A percentile compares a stretch with the other conserved stretches of the same genome.
phyloP scores from a whole-genome alignment of 1,140 invertebrate genomes.

The Pinna nobilis region DNA sequence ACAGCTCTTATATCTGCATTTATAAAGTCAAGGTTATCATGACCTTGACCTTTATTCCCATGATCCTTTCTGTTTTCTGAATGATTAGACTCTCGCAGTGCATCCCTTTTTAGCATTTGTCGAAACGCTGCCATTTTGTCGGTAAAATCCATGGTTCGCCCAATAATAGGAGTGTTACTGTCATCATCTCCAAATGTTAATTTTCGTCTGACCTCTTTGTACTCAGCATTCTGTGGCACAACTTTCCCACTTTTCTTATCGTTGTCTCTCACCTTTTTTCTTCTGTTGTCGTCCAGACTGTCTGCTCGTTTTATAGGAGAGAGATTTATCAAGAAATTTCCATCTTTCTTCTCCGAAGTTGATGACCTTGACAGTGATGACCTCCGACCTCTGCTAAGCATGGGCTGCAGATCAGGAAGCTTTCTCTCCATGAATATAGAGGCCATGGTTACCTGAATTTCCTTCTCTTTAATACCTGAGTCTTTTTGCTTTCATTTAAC shows the following conservation, averaged over 20 bases:
- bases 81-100: conserved; percentile 1
- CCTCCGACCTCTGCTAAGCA: not conserved
- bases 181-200: conserved; percentile 39
- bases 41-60: not conserved
- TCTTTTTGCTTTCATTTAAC: too few species aligned
- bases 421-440: conserved; percentile 17
- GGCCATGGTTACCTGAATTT: not conserved
- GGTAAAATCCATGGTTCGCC: conserved; percentile 52
- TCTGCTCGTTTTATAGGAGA: not conserved
- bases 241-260: not conserved
- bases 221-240: not conserved
- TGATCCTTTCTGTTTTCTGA: not conserved
- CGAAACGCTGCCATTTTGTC: conserved; percentile 54
- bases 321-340: not conserved
- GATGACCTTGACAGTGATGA: not conserved
- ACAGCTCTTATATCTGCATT: not conserved
- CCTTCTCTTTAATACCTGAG: too few species aligned
- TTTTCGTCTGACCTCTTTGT: conserved; percentile 11
- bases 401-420: not conserved
- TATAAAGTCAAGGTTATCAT: not conserved
- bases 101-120: conserved; percentile 42
- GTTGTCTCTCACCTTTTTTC: not conserved
- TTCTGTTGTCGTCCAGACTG: not conserved
- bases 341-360: not conserved
- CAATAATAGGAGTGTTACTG: not conserved